Percentiles rank a stretch among this genome's conserved stretches.
These are phyloP conservation scores for Pinna nobilis DNA, from an alignment of 1,140 invertebrate genomes.

Conservation along the genomic window DNA sequence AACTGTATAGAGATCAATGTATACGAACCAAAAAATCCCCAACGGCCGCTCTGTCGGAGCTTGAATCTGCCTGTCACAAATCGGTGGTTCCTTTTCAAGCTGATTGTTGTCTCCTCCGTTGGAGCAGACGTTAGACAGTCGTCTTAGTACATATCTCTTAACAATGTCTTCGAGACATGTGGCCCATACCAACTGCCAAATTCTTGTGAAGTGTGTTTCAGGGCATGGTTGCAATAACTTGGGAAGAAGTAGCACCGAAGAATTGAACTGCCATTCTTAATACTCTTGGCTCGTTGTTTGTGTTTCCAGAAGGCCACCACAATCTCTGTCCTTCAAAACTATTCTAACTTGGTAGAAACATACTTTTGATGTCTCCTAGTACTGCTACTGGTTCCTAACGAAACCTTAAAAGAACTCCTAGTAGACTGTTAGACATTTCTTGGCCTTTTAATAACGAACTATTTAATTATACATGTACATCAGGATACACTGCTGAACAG, in stretches of 20 bases:
- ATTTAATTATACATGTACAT: conserved; percentile 39
- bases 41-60: conserved; percentile 23
- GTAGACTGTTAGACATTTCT: conserved; percentile 42
- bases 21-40: conserved; percentile 30
- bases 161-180: conserved; percentile 4
- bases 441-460: conserved; percentile 38
- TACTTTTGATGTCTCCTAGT: conserved; percentile 54
- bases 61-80: neutral
- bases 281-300: neutral
- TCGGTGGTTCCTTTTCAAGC: conserved; percentile 2
- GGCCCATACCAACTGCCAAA: neutral
- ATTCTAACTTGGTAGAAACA: conserved; percentile 42
- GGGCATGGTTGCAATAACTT: conserved; percentile 13
- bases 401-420: conserved; percentile 37
- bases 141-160: conserved; percentile 24
- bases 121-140: conserved; percentile 21
- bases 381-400: conserved; percentile 33
- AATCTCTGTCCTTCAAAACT: conserved; percentile 20
- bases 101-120: conserved; percentile 20
- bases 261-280: conserved; percentile 39
- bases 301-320: conserved; percentile 35
- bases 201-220: conserved; percentile 16
- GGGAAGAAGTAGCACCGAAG: conserved; percentile 35
- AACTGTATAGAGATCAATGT: conserved; percentile 15
- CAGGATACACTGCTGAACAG: conserved; percentile 37